A percentile compares a stretch with the other conserved stretches of the same genome.
These are phyloP conservation scores for Aphelocoma californica DNA, from an alignment of 2,797 vertebrate species.

Conservation along the genomic window DNA sequence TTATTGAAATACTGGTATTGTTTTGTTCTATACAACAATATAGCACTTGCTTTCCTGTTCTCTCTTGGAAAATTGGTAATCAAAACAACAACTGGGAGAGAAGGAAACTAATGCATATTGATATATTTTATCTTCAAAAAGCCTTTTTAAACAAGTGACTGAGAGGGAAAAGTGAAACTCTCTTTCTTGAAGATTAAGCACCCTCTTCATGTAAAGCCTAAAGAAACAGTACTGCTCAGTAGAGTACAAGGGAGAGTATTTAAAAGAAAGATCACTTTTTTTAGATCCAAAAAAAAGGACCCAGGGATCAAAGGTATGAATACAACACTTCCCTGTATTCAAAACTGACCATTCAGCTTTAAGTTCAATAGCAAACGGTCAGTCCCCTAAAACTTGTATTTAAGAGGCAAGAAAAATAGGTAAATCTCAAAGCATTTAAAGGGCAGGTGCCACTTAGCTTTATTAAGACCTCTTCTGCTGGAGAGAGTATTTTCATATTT, in stretches of 20 bases:
- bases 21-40: neutral
- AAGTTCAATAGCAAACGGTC: neutral
- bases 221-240: neutral
- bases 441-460: neutral
- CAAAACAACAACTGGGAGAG: neutral
- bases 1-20: neutral
- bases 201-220: neutral
- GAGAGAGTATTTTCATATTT: neutral
- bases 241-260: neutral
- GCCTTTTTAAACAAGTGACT: neutral
- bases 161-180: neutral
- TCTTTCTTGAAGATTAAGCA: neutral
- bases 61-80: neutral
- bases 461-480: neutral
- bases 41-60: neutral
- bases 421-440: neutral
- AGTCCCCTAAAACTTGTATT: neutral
- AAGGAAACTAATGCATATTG: neutral
- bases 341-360: neutral
- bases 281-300: neutral
- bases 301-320: neutral
- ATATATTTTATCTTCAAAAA: neutral
- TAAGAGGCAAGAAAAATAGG: neutral
- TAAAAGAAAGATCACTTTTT: neutral
- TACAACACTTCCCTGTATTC: neutral